Percentiles rank a stretch among this genome's conserved stretches.
phyloP scores from a whole-genome alignment of 1,140 invertebrate species.

The Drosophila auraria region DNA sequence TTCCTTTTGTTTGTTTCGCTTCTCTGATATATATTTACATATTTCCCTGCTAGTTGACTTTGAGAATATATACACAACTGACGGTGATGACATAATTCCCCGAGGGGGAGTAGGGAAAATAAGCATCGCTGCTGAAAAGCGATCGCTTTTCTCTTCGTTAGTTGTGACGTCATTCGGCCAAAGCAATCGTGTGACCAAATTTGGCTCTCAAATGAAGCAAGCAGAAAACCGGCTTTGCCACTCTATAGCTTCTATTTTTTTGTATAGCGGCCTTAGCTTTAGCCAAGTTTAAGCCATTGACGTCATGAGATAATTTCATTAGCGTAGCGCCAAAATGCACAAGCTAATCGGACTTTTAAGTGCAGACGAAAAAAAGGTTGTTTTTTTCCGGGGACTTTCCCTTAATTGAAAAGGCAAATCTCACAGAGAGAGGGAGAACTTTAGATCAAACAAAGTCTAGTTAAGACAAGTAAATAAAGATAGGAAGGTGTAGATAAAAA shows the following conservation, averaged over 20 bases:
- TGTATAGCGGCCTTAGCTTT: conserved; percentile 23
- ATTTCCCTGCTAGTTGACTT: conserved; percentile 11
- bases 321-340: conserved; percentile 53
- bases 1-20: conserved; percentile 26
- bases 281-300: conserved; percentile 56
- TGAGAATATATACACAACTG: conserved; percentile 31
- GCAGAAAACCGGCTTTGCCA: conserved; percentile 62
- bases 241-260: conserved; percentile 10
- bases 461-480: not conserved
- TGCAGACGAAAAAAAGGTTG: not conserved
- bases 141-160: conserved; percentile 31
- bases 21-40: conserved; percentile 1
- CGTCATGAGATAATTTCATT: conserved; percentile 65
- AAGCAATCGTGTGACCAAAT: conserved; percentile 62
- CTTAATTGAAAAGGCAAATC: conserved; percentile 27
- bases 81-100: conserved; percentile 68
- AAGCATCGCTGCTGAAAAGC: conserved; percentile 41
- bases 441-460: not conserved
- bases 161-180: conserved; percentile 62
- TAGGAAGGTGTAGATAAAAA: not conserved
- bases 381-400: conserved; percentile 24
- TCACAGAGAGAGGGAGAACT: not conserved
- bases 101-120: conserved; percentile 7
- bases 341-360: conserved; percentile 32
- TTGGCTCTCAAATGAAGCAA: conserved; percentile 55